phyloP scores from a whole-genome alignment of 2,113 vertebrate species.

The Nibea coibor region DNA sequence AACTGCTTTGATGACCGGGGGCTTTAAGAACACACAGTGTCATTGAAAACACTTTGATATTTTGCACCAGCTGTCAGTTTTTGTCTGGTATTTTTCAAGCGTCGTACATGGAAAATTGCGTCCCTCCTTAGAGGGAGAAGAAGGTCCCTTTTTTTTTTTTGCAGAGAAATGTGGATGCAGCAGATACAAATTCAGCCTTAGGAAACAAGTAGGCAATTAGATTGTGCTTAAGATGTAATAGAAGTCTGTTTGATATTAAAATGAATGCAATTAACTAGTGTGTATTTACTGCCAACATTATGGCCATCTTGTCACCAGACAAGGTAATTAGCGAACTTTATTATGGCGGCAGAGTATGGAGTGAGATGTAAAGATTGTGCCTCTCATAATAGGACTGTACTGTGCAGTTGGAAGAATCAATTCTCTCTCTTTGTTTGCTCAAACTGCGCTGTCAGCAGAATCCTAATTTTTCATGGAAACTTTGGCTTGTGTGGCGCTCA shows the following conservation, averaged over 20 bases:
- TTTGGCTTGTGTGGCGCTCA: slow-evolving; percentile 32
- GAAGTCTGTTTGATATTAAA: slow-evolving; percentile 55
- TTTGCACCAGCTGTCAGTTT: slow-evolving; percentile 69
- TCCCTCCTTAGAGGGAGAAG: slow-evolving; percentile 6
- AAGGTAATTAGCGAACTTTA: slow-evolving; percentile 59
- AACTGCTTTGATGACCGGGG: slow-evolving; percentile 77
- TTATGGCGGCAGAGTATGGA: slow-evolving; percentile 43
- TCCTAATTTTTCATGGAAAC: slow-evolving; percentile 62
- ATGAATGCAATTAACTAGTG: slow-evolving; percentile 56
- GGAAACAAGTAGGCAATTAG: slow-evolving; percentile 35
- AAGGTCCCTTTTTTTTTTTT: slow-evolving; percentile 11
- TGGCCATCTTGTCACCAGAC: slow-evolving; percentile 48
- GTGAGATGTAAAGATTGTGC: slow-evolving; percentile 64
- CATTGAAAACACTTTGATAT: slow-evolving; percentile 72
- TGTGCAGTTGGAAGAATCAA: slow-evolving; percentile 60
- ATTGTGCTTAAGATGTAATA: slow-evolving; percentile 35
- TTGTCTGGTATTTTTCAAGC: slow-evolving; percentile 57
- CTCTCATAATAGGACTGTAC: slow-evolving; percentile 49
- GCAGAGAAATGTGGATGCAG: slow-evolving; percentile 42
- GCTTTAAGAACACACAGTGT: slow-evolving; percentile 72
- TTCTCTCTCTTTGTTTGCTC: slow-evolving; percentile 63
- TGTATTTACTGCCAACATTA: slow-evolving; percentile 52
- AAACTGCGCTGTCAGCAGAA: slow-evolving; percentile 66
- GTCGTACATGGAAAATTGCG: slow-evolving; percentile 23
- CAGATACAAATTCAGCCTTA: slow-evolving; percentile 11